A percentile compares a stretch with the other conserved stretches of the same genome.
Conservation (phyloP, 2,888 invertebrate species). For the Tetanocera ferruginea region DNA sequence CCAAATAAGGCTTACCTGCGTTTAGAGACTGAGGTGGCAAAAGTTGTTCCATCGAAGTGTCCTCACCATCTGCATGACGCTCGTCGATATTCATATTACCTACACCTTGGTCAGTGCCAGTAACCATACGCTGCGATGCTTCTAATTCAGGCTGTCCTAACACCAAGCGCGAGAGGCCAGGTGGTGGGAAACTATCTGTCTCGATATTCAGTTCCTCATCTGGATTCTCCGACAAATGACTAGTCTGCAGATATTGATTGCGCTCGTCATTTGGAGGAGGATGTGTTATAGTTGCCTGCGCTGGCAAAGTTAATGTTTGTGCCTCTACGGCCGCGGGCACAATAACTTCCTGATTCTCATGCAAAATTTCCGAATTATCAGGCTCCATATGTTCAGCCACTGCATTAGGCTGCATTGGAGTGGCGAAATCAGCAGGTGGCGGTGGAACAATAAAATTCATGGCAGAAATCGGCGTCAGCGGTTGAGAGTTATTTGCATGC, state of each 20-base stretch:
- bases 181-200: constrained; percentile 73
- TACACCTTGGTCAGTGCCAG: constrained; percentile 71
- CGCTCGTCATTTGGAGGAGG: constrained; percentile 76
- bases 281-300: background rate
- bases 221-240: constrained; percentile 75
- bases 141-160: constrained; percentile 77
- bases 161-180: constrained; percentile 77
- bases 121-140: constrained; percentile 65
- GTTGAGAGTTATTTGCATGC: constrained; percentile 54
- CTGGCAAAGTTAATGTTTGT: constrained; percentile 19
- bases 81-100: constrained; percentile 70
- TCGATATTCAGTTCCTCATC: constrained; percentile 61
- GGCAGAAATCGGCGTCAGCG: constrained; percentile 32
- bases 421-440: constrained; percentile 64
- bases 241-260: constrained; percentile 83
- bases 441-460: constrained; percentile 49
- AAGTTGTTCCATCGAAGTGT: constrained; percentile 60
- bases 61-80: constrained; percentile 70
- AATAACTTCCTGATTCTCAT: constrained; percentile 72
- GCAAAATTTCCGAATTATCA: constrained; percentile 77
- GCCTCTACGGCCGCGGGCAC: constrained; percentile 52
- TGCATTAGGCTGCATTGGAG: constrained; percentile 51
- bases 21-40: constrained; percentile 39
- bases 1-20: background rate
- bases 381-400: constrained; percentile 65